phyloP scores from a whole-genome alignment of 1,140 invertebrate genomes.

The Ooceraea biroi region DNA sequence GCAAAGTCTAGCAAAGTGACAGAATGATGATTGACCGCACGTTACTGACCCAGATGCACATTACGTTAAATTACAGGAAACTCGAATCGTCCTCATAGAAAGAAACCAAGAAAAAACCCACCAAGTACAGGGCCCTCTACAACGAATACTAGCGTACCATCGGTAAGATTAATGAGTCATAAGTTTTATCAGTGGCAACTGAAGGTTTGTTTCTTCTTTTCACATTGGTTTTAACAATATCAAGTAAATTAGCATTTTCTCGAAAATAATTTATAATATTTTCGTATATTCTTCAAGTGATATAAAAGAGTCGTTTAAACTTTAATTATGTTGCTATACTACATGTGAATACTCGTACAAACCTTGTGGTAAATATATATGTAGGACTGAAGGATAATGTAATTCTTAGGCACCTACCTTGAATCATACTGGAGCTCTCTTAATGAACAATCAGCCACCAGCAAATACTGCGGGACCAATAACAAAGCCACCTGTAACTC shows the following conservation, averaged over 20 bases:
- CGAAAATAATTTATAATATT: not conserved
- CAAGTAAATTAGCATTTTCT: constrained; percentile 8
- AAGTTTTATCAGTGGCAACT: not conserved
- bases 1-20: constrained; percentile 52
- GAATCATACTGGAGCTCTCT: constrained; percentile 84
- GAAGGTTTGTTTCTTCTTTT: not conserved
- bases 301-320: not conserved
- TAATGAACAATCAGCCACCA: constrained; percentile 83
- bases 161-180: constrained; percentile 79
- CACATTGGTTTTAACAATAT: not conserved
- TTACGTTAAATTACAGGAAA: constrained; percentile 84
- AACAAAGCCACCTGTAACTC: constrained; percentile 80
- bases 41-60: constrained; percentile 76
- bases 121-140: constrained; percentile 73
- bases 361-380: not conserved
- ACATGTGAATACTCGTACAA: not conserved
- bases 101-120: constrained; percentile 83
- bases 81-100: constrained; percentile 83
- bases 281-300: not conserved
- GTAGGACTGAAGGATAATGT: constrained; percentile 42
- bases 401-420: constrained; percentile 81
- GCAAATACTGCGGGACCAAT: constrained; percentile 81
- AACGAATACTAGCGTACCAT: constrained; percentile 75
- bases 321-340: constrained; percentile 8
- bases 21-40: constrained; percentile 69